Evolutionary conservation across 2,888 invertebrate genomes (phyloP), one percentile per base, ranked within the genome.

Genomic region (Caenorhabditis becei): DNA sequence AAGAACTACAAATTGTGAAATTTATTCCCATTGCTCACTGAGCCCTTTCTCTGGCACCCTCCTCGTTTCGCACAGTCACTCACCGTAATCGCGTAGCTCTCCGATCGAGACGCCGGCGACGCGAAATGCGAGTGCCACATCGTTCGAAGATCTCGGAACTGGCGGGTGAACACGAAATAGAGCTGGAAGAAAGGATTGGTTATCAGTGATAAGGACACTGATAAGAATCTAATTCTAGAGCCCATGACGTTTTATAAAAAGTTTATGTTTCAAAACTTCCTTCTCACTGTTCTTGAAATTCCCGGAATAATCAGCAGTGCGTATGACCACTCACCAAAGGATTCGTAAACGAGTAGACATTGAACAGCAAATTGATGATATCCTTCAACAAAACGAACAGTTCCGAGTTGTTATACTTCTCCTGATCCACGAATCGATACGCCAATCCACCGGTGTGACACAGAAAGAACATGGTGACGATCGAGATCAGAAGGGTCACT

Each of bases 361-460:
- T 91, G 85, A 91, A 91, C 18, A 91, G 82, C 35, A 90, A 63
- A 69, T 91, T 91, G 77, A 88, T 87, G 44, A 91, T 65, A 69
- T 91, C 90, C 75, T 88, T 90, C 49, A 86, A 58, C 24, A 90
- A 83, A 8, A 90, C 86, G 70, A 84, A 89, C 51, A 87, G 47
- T 10, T 83, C 80, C 24, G 74, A 80, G 66, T 86, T 80, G 32
- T 85, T 84, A 65, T 87, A 87, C 58, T 86, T 82, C 37, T 77
- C 58, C 51, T 83, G 83, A 56, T 89, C 86, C 41, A 91, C 74
- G 53, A 90, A 88, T 44, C 90, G 87, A 63, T 88, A 86, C 8
- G 88, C 81, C 26, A 90, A 77, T 54, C 90, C 90, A 49, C 90
- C 90, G 10, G 91, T 91, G 66, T 91, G 91, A 66, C 91, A 91